phyloP scores from a whole-genome alignment of 2,888 invertebrate genomes.

The Brachypterus glaber region DNA sequence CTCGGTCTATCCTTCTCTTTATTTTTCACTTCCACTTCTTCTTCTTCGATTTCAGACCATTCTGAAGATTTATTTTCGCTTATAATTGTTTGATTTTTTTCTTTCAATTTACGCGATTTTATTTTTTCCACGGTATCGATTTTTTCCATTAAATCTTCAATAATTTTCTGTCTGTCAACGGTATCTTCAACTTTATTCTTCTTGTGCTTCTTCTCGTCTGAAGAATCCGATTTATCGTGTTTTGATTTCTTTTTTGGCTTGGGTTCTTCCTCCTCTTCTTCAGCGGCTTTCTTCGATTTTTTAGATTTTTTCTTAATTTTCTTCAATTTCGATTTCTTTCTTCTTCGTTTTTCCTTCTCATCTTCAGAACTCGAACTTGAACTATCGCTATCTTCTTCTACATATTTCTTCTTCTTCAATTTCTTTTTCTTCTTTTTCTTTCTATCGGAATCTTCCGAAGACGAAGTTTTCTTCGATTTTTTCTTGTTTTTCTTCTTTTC shows the following conservation, averaged over 20 bases:
- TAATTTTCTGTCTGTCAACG: neutral
- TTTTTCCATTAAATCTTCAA: slow-evolving; percentile 1
- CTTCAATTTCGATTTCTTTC: slow-evolving; percentile 8
- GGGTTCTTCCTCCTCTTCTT: slow-evolving; percentile 6
- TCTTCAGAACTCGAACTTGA: too few relatives aligned
- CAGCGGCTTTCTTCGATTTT: slow-evolving; percentile 8
- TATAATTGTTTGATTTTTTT: too few relatives aligned
- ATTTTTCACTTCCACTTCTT: too few relatives aligned
- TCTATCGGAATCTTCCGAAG: slow-evolving; percentile 2
- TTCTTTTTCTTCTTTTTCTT: slow-evolving; percentile 8
- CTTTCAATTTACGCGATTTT: neutral
- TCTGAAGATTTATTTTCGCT: neutral
- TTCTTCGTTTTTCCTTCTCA: slow-evolving; percentile 11
- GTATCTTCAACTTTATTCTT: neutral
- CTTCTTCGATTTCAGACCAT: too few relatives aligned
- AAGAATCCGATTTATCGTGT: slow-evolving; percentile 1
- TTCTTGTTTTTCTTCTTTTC: slow-evolving; percentile 13
- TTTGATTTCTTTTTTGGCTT: slow-evolving; percentile 6
- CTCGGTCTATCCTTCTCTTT: too few relatives aligned
- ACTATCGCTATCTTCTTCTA: slow-evolving; percentile 23
- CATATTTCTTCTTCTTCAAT: slow-evolving; percentile 17
- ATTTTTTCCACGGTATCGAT: slow-evolving; percentile 5
- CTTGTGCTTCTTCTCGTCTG: neutral
- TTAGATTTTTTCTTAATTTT: slow-evolving; percentile 4
- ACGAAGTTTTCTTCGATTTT: slow-evolving; percentile 8